Conservation (phyloP, 2,888 invertebrate genomes). For the Lapara coniferarum region DNA sequence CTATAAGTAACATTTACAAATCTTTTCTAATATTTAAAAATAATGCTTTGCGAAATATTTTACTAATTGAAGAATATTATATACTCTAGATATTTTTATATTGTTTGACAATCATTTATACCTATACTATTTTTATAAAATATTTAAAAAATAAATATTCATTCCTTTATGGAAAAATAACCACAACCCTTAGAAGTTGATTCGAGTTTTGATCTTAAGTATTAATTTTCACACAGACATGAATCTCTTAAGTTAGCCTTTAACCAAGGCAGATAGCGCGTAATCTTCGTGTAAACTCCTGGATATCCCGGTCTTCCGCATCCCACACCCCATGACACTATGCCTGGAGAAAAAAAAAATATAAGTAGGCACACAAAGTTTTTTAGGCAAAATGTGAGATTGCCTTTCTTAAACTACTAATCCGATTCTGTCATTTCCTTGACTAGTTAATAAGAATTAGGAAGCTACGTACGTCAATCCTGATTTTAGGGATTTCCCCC, state of each 20-base stretch:
- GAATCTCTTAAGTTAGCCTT: conserved; percentile 88
- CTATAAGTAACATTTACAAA: neutral
- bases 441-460: no score
- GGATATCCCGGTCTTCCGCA: conserved; percentile 89
- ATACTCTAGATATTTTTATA: neutral
- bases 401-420: no score
- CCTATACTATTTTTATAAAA: neutral
- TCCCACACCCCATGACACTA: conserved; percentile 94
- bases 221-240: conserved; percentile 84
- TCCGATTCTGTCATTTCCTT: no score
- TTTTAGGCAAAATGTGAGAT: neutral
- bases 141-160: neutral
- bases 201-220: no score
- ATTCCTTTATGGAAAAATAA: neutral
- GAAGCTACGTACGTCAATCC: no score
- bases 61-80: neutral
- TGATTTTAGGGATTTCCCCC: no score
- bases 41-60: neutral
- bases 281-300: conserved; percentile 89
- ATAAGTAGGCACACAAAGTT: neutral
- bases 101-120: neutral
- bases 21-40: neutral
- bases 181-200: no score
- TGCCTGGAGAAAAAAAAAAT: conserved; percentile 78
- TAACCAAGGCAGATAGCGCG: conserved; percentile 89